A percentile compares a stretch with the other conserved stretches of the same genome.
Conservation (phyloP, 2,113 vertebrate species). For the Cisticola juncidis region DNA sequence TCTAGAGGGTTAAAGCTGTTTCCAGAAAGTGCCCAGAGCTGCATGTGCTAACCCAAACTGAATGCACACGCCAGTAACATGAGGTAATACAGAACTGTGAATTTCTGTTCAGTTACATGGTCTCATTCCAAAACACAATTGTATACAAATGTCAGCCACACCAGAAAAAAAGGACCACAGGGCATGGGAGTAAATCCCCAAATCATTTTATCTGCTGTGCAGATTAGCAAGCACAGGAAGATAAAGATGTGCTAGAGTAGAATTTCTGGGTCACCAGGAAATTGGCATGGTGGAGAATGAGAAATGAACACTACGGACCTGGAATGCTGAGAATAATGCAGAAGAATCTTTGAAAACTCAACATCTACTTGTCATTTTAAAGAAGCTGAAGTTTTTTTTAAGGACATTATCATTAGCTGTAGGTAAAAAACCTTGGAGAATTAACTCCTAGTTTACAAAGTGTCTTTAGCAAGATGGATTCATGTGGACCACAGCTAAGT, state of each 20-base stretch:
- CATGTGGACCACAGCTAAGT: not conserved
- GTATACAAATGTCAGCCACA: not conserved
- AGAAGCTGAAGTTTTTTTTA: not conserved
- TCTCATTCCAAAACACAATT: not conserved
- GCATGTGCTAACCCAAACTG: not conserved
- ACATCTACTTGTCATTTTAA: not conserved
- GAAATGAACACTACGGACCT: not conserved
- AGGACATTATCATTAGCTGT: not conserved
- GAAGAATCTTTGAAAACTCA: not conserved
- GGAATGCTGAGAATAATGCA: not conserved
- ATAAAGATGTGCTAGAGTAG: not conserved
- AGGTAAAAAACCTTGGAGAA: not conserved
- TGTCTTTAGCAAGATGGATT: not conserved
- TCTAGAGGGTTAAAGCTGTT: not conserved
- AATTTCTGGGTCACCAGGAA: not conserved
- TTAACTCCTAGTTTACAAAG: not conserved
- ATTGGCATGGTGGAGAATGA: not conserved
- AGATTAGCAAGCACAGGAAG: not conserved
- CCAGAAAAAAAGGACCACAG: not conserved
- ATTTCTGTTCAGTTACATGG: not conserved
- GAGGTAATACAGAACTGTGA: not conserved
- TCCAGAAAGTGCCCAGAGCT: not conserved
- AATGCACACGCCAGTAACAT: not conserved
- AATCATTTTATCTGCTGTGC: not conserved
- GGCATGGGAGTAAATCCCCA: not conserved